Base-by-base conservation (phyloP, 2,113 vertebrate genomes). In the Propithecus coquereli region DNA sequence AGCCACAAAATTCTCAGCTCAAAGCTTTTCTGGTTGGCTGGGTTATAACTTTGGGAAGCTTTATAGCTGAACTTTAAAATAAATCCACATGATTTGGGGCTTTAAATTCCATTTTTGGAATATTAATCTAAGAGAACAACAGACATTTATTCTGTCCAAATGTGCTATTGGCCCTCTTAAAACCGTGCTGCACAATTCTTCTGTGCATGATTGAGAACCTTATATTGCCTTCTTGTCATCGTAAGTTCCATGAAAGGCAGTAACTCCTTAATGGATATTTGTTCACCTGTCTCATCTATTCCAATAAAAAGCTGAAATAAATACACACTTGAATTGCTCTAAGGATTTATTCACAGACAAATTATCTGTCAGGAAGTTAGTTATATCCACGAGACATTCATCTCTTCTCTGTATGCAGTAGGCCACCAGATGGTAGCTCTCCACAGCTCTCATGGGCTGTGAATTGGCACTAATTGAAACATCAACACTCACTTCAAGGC, bases 401-500 rank as follows among this genome's bases (percentile, higher is more conserved):
- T 95, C 94, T 97, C 79, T 82, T 97, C 76, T 83, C 96, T 82
- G 13, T 87, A 61, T 91, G 96, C 87, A 95, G 89, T 45, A 76
- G 43, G 93, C 94, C 59, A 97, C 91, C 96, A 98, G 97, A 98
- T 98, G 96, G 90, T 89, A 94, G 54, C 68, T 93, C 83, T 96
- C 76, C 92, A 37, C 74, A 94, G 85, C 37, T 95, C 92, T 81
- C 40, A 12, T 88, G 93, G 92, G 74, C 97, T 97, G 94, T 97
- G 93, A 63, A 96, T 98, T 98, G 97, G 84, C 97, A 90, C 70
- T 98, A 97, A 96, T 68, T 98, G 96, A 97, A 97, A 97, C 32
- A 95, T 96, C 91, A 97, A 73, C 77, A 77, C 79, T 97, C 63
- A 14, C 37, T 96, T 87, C 25, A 94, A 97, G 59, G 8, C 91